Conservation (phyloP, 2,888 invertebrate species). For the Drosophila melanosoma region DNA sequence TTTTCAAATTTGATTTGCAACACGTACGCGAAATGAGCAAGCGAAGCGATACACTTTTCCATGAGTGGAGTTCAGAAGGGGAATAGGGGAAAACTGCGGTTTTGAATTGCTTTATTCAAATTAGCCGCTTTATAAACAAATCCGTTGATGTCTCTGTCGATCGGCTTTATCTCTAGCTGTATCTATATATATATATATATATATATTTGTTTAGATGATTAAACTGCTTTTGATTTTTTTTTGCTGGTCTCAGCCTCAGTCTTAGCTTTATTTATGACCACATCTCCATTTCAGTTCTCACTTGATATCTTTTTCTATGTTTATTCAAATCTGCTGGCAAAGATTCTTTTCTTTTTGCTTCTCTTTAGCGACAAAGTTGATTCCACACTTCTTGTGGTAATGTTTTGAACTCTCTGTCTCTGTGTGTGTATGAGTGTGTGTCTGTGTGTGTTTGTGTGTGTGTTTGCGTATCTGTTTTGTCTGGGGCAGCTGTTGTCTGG, state of each 20-base stretch:
- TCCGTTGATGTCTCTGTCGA: slow-evolving; percentile 60
- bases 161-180: slow-evolving; percentile 18
- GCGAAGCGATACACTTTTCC: slow-evolving; percentile 7
- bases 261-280: slow-evolving; percentile 56
- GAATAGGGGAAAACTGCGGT: neutral
- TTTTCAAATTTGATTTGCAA: slow-evolving; percentile 61
- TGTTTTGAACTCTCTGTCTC: slow-evolving; percentile 40
- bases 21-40: slow-evolving; percentile 51
- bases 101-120: slow-evolving; percentile 52
- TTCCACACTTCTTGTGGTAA: slow-evolving; percentile 25
- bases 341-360: slow-evolving; percentile 5
- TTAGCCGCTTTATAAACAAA: slow-evolving; percentile 49
- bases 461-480: slow-evolving; percentile 8
- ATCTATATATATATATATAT: neutral
- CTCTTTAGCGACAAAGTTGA: slow-evolving; percentile 37
- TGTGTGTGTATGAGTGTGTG: neutral
- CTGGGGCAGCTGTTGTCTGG: slow-evolving; percentile 46
- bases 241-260: slow-evolving; percentile 19
- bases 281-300: slow-evolving; percentile 69
- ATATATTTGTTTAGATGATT: slow-evolving; percentile 24
- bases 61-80: slow-evolving; percentile 1
- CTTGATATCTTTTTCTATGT: slow-evolving; percentile 42
- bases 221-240: slow-evolving; percentile 30
- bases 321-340: slow-evolving; percentile 57
- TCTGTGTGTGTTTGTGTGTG: neutral